Base-by-base conservation (phyloP, 2,888 invertebrate species). In the Erebia epiphron region DNA sequence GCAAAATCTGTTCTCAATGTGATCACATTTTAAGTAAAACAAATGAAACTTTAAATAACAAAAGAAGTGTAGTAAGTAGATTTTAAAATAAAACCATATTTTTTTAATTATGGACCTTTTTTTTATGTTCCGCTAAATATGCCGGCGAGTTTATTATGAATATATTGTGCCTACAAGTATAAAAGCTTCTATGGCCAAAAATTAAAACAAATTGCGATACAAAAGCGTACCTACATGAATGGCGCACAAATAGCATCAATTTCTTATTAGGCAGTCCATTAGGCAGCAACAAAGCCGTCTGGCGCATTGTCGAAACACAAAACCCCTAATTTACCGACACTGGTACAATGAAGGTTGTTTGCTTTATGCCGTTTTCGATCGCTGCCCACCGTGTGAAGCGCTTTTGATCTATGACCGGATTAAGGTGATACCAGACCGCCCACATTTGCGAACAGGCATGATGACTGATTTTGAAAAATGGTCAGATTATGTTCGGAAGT, bases 331-430 rank as follows among this genome's bases (percentile, higher is more conserved):
- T 80, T 76, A 76, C 70, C 75, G 72, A 79, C 80, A 80, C 76
- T 75, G 77, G 72, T 35, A 75, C 78, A 80, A 80, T 77, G 64
- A 76, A 69, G 67, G 72, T 69, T 70, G 76, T 74, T 70, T 67
- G 76, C 71, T 76, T 80, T 79, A 77, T 79, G 68, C 68, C 69
- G 68, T 71, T 78, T 73, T 72, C 77, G 76, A 75, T 78, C 73
- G 76, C 64, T 77, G 77, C 76, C 74, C 78, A 76, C 76, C 80
- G 82, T 80, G 82, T 78, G 81, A 82, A 80, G 74, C 67, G 64
- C 67, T 62, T 76, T 80, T 79, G 77, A 76, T 67, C 58, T 73
- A 54, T 49, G 41, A 46, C 14, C 14, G 66, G 56, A 66, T 57
- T 46, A 46, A 57, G 66, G 56, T 57, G 64, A 52, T 14, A 9